A percentile compares a stretch with the other conserved stretches of the same genome.
Evolutionary conservation across 2,113 vertebrate species (phyloP).

Genomic region (Corythornis cristatus): DNA sequence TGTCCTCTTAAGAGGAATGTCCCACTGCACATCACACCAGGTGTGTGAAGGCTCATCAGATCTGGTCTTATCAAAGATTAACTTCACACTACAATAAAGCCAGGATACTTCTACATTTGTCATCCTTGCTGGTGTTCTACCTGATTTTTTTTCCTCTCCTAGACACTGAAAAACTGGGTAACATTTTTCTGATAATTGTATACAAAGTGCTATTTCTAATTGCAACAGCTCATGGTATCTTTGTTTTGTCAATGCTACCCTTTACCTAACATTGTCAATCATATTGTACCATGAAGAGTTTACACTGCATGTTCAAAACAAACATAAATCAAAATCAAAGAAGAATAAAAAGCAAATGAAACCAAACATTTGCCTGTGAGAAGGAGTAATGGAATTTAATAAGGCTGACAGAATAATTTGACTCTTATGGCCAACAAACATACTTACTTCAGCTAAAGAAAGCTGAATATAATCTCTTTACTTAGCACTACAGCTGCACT

Average conservation of each 20-base stretch:
- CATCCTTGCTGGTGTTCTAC: not conserved
- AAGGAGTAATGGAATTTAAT: not conserved
- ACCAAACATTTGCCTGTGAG: not conserved
- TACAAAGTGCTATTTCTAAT: not conserved
- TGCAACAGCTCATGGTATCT: not conserved
- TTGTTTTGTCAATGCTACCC: not conserved
- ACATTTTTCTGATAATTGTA: not conserved
- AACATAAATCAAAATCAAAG: not conserved
- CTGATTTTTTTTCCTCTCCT: not conserved
- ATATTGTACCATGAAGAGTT: not conserved
- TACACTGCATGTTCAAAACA: not conserved
- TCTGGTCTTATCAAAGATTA: not conserved
- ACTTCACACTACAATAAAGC: not conserved
- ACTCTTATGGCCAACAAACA: not conserved
- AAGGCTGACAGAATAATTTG: not conserved
- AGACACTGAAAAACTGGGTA: not conserved
- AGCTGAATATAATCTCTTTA: not conserved
- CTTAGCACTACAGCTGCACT: not conserved
- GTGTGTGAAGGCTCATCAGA: accelerated
- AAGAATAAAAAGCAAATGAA: not conserved
- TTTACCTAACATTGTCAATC: not conserved
- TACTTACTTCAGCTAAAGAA: not conserved
- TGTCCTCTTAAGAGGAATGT: not conserved
- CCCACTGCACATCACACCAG: not conserved
- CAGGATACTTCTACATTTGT: not conserved